phyloP scores from a whole-genome alignment of 2,797 vertebrate genomes.

The Lepilemur septentrionalis region DNA sequence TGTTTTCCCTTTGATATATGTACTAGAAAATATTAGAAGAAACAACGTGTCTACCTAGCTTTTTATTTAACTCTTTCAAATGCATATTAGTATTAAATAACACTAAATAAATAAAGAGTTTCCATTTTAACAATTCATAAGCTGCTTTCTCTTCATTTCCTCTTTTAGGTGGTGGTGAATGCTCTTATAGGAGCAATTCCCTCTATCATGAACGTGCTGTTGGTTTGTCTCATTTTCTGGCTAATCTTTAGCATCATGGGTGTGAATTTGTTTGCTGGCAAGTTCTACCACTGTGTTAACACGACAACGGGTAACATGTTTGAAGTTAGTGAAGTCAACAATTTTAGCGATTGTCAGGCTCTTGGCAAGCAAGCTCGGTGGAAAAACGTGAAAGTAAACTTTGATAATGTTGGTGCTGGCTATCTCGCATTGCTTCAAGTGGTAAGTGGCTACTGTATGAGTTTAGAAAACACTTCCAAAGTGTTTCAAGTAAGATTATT shows the following conservation, averaged over 20 bases:
- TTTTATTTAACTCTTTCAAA: constrained; percentile 75
- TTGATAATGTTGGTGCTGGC: constrained; percentile 96
- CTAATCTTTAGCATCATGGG: constrained; percentile 99
- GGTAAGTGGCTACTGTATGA: constrained; percentile 86
- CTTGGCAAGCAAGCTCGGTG: constrained; percentile 87
- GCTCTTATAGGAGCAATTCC: constrained; percentile 98
- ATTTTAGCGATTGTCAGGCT: constrained; percentile 80
- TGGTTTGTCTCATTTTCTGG: constrained; percentile 99
- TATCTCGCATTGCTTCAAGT: constrained; percentile 97
- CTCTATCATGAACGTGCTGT: constrained; percentile 98
- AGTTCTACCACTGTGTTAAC: constrained; percentile 91
- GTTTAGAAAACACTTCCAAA: constrained; percentile 4
- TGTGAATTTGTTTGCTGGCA: constrained; percentile 97
- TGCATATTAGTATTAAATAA: not conserved
- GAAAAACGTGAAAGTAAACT: constrained; percentile 95
- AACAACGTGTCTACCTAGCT: constrained; percentile 67
- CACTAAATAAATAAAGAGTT: not conserved
- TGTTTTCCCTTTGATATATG: constrained; percentile 68
- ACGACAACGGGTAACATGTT: constrained; percentile 78
- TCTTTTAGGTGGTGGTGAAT: constrained; percentile 96
- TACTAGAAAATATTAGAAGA: constrained; percentile 35
- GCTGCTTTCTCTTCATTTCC: constrained; percentile 34
- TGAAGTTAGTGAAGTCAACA: constrained; percentile 76
- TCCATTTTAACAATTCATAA: not conserved
- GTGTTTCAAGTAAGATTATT: constrained; percentile 47